Base-by-base conservation (phyloP, 2,113 vertebrate species). In the Mandrillus leucophaeus region DNA sequence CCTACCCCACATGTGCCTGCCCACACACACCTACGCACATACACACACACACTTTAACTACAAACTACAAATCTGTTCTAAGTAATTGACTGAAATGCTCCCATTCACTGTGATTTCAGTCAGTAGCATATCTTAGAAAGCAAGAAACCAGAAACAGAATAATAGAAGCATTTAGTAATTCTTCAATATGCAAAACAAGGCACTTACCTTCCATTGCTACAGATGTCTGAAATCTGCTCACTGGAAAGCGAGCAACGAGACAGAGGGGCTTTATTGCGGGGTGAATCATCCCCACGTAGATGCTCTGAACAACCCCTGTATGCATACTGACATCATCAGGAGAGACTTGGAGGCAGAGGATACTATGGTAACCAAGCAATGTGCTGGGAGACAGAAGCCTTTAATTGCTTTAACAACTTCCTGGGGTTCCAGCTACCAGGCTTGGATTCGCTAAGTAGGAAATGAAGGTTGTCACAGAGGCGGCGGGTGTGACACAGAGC, bases 351-450 rank as follows among this genome's bases (percentile, higher is more conserved):
- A 98, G 97, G 98, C 98, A 98, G 98, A 98, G 98, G 99, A 98
- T 99, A 98, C 99, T 99, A 99, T 99, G 99, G 99, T 99, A 99
- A 99, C 99, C 98, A 97, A 23, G 97, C 98, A 98, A 97, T 98
- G 98, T 98, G 98, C 98, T 97, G 98, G 97, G 98, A 97, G 97
- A 98, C 98, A 99, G 98, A 98, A 98, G 98, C 98, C 98, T 99
- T 98, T 99, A 99, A 99, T 99, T 99, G 98, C 99, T 98, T 98
- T 98, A 99, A 99, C 98, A 99, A 99, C 98, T 99, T 99, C 99
- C 98, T 97, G 98, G 98, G 96, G 98, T 97, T 99, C 12, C 0
- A 97, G 98, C 98, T 98, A 98, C 98, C 85, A 96, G 98, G 97
- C 97, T 98, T 98, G 95, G 96, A 98, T 98, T 99, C 97, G 97